Evolutionary conservation across 2,888 invertebrate genomes (phyloP), one percentile per base, ranked within the genome.

Genomic region (Griposia aprilina): DNA sequence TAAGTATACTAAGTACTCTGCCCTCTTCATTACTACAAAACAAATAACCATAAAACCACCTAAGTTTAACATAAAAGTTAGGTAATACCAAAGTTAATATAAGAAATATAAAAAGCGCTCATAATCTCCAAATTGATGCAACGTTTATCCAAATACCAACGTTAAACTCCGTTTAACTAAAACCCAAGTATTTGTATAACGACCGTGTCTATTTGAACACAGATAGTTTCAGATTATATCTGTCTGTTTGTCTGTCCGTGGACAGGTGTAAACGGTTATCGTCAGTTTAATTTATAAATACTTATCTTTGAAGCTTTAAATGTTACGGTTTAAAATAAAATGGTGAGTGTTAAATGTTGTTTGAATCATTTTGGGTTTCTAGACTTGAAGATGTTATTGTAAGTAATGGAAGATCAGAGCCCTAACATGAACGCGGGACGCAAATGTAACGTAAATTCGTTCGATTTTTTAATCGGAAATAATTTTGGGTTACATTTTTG

Each of bases 191-290:
- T 86, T 87, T 86, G 70, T 82, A 73, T 67, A 85, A 74, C 72
- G 77, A 78, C 62, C 66, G 55, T 60, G 74, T 82, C 73, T 87
- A 84, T 87, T 84, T 87, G 81, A 72, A 77, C 75, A 55, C 11
- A 79, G 85, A 85, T 85, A 84, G 62, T 76, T 85, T 81, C 50
- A 85, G 84, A 84, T 85, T 85, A 82, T 83, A 78, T 85, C 83
- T 77, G 76, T 84, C 77, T 81, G 80, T 80, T 74, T 75, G 83
- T 80, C 73, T 65, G 84, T 67, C 59, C 26, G 55, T 69, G 72
- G 87, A 86, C 91, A 91, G 90, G 91, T 91, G 92, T 92, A 84
- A 90, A 89, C 78, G 81, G 90, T 92, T 91, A 92, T 87, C 79
- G 86, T 73, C 77, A 76, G 81, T 86, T 88, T 84, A 81, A 86